Evolutionary conservation across 2,888 invertebrate species (phyloP).

Genomic region (Diploptera punctata): DNA sequence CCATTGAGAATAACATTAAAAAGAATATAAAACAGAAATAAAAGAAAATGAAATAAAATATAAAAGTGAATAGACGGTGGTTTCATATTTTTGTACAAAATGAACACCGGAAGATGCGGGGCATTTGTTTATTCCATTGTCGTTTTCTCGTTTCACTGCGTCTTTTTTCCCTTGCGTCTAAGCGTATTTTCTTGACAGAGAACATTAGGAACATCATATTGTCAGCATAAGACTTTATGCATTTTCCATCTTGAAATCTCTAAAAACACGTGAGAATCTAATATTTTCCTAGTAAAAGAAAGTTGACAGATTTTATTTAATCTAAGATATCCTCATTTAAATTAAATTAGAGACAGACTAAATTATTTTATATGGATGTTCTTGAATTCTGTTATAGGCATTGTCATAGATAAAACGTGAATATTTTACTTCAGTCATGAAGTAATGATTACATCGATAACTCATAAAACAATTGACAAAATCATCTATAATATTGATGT

Average conservation of each 20-base stretch:
- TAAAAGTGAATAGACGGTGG: background rate
- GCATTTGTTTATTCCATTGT: slow-evolving; percentile 28
- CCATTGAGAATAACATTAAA: slow-evolving; percentile 8
- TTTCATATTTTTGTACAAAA: slow-evolving; percentile 1
- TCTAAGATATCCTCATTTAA: background rate
- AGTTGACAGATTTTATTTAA: background rate
- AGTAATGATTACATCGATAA: too few species aligned
- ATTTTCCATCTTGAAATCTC: background rate
- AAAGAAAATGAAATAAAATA: background rate
- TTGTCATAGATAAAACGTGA: too few species aligned
- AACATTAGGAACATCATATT: background rate
- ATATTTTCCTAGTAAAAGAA: too few species aligned
- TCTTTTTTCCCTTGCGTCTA: background rate
- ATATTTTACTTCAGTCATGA: too few species aligned
- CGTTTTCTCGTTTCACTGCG: slow-evolving; percentile 14
- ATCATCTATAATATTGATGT: too few species aligned
- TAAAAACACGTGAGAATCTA: background rate
- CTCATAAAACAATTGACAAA: too few species aligned
- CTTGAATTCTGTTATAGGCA: background rate
- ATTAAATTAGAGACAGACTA: background rate
- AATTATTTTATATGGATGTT: background rate
- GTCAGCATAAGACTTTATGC: background rate
- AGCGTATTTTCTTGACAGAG: background rate
- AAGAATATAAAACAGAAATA: slow-evolving; percentile 8
- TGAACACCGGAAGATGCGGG: background rate